Base-by-base conservation (phyloP, 2,113 vertebrate genomes). In the Engystomops pustulosus region DNA sequence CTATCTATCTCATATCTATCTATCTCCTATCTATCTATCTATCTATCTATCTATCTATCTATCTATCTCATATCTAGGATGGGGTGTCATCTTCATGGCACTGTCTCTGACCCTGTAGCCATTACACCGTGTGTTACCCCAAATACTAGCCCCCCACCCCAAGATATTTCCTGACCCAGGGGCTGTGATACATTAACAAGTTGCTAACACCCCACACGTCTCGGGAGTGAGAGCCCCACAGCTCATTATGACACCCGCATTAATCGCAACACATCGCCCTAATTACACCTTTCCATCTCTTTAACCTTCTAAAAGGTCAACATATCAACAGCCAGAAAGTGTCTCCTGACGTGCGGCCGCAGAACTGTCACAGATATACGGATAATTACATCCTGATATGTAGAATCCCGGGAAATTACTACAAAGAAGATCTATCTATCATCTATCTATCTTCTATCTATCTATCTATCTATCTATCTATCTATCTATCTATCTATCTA, bases 301-400 rank as follows among this genome's bases (percentile, higher is more conserved):
- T 84, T 78, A 84, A 84, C 74, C 83, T 78, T 36, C 32, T 58
- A 20, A 84, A 78, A 84, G 83, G 83, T 84, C 74, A 78, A 44
- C 44, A 53, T 68, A 78, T 78, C 74, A 84, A 68, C 41, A 20
- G 47, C 23, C 27, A 68, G 83, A 84, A 77, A 68, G 70, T 53
- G n/a, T 55, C 3, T 45, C 12, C 45, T 78, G 72, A 68, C 81
- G 51, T n/a, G 14, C 11, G 12, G 14, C 58, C 2, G 27, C 45
- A 67, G 71, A 3, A 1, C 44, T 53, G 82, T 55, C 82, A 41
- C 18, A 69, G 36, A 8, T 3, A 41, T 17, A 45, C 49, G 41
- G 11, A 11, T 77, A 77, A 77, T 68, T 84, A 72, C 72, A 77
- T 68, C 65, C 62, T 44, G n/a, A n/a, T n/a, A n/a, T n/a, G n/a